Evolutionary conservation across 2,797 vertebrate genomes (phyloP).

Genomic region (Anguilla pacifica): DNA sequence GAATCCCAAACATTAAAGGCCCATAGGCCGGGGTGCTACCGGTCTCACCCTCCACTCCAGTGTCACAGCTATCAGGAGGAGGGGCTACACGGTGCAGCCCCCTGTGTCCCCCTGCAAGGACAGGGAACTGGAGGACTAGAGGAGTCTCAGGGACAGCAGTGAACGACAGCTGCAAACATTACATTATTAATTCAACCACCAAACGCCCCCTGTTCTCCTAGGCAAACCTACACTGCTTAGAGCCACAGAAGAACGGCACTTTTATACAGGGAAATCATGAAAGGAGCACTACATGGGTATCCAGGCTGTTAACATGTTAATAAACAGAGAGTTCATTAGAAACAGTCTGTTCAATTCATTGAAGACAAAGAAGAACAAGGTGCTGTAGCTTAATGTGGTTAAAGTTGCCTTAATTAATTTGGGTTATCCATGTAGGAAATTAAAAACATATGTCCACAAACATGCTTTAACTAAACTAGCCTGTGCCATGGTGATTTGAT

Average conservation of each 20-base stretch:
- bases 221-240: neutral
- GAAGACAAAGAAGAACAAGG: neutral
- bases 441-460: neutral
- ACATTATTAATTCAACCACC: conserved; percentile 15
- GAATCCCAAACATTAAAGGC: neutral
- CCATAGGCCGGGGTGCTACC: neutral
- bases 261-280: neutral
- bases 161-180: neutral
- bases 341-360: neutral
- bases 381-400: neutral
- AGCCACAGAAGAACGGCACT: neutral
- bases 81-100: neutral
- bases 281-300: neutral
- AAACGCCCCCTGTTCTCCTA: neutral
- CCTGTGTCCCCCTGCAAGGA: neutral
- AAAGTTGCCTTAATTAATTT: neutral
- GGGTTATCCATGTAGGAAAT: neutral
- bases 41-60: neutral
- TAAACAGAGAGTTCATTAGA: neutral
- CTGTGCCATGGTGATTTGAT: neutral
- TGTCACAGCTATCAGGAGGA: neutral
- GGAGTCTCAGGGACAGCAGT: neutral
- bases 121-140: neutral
- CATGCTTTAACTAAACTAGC: neutral
- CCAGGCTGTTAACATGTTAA: neutral